phyloP scores from a whole-genome alignment of 2,113 vertebrate species.

The Hemibagrus wyckioides region DNA sequence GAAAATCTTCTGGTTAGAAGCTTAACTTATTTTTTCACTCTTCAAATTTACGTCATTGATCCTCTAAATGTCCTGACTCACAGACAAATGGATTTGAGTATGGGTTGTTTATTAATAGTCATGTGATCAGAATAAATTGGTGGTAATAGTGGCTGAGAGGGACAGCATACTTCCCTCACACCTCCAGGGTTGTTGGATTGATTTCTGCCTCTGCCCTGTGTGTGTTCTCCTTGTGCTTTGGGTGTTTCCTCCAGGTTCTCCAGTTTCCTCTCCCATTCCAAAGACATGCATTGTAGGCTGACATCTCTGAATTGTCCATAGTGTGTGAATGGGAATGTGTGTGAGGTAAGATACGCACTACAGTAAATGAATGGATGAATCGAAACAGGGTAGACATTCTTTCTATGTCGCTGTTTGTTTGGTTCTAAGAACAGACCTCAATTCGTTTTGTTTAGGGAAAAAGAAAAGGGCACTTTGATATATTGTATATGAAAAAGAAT shows the following conservation, averaged over 20 bases:
- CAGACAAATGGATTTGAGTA: neutral
- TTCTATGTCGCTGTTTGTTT: neutral
- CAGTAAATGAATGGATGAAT: neutral
- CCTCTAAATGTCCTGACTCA: neutral
- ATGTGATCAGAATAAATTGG: neutral
- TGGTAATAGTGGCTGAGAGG: too few species aligned
- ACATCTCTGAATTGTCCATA: too few species aligned
- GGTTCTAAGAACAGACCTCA: neutral
- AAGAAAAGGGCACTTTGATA: neutral
- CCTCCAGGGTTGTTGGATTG: too few species aligned
- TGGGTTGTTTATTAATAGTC: neutral
- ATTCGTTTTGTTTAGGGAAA: neutral
- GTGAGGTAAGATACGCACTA: too few species aligned
- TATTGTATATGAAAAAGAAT: neutral
- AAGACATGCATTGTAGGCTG: too few species aligned
- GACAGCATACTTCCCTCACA: too few species aligned
- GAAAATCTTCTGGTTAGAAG: neutral
- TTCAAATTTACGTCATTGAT: neutral
- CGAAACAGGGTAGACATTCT: neutral
- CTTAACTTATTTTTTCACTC: neutral
- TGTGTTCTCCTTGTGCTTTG: too few species aligned
- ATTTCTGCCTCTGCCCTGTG: too few species aligned
- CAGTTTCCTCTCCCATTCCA: too few species aligned
- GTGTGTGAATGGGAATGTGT: too few species aligned
- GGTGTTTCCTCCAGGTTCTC: too few species aligned